phyloP scores from a whole-genome alignment of 2,797 vertebrate genomes.

The Typhlichthys eigenmanni region DNA sequence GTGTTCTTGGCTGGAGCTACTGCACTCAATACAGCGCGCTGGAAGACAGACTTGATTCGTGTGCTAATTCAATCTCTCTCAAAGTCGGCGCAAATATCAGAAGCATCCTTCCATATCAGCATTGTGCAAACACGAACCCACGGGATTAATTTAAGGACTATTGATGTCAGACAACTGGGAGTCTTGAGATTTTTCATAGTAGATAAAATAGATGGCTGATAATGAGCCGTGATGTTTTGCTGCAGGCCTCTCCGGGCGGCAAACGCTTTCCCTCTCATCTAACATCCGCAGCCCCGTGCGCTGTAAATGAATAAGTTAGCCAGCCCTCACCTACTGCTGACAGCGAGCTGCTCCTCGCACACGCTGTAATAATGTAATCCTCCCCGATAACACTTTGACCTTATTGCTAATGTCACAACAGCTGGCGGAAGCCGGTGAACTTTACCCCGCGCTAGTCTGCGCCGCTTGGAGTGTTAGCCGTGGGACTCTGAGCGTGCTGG shows the following conservation, averaged over 20 bases:
- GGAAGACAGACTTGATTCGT: slow-evolving; percentile 56
- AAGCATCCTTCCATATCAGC: slow-evolving; percentile 69
- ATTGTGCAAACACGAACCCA: slow-evolving; percentile 72
- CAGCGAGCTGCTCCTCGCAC: slow-evolving; percentile 26
- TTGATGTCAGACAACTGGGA: slow-evolving; percentile 77
- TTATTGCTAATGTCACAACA: slow-evolving; percentile 77
- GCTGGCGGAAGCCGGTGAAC: slow-evolving; percentile 74
- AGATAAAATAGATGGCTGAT: slow-evolving; percentile 77
- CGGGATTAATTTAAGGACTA: slow-evolving; percentile 73
- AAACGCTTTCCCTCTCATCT: slow-evolving; percentile 58
- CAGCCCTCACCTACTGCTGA: slow-evolving; percentile 16
- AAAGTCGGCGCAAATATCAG: slow-evolving; percentile 70
- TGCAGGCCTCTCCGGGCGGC: slow-evolving; percentile 56
- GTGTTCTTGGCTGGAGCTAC: slow-evolving; percentile 53
- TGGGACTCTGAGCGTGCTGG: slow-evolving; percentile 54
- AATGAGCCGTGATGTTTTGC: slow-evolving; percentile 65
- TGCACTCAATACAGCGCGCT: slow-evolving; percentile 38
- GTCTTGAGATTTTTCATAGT: slow-evolving; percentile 66
- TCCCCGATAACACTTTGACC: slow-evolving; percentile 73
- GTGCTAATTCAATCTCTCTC: slow-evolving; percentile 70
- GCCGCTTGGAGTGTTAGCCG: slow-evolving; percentile 59
- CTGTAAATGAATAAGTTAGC: slow-evolving; percentile 47
- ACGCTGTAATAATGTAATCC: slow-evolving; percentile 57
- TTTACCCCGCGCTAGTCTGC: slow-evolving; percentile 69
- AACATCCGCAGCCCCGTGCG: slow-evolving; percentile 45